Conservation (phyloP, 1,140 invertebrate species). For the Zaprionus ghesquierei region DNA sequence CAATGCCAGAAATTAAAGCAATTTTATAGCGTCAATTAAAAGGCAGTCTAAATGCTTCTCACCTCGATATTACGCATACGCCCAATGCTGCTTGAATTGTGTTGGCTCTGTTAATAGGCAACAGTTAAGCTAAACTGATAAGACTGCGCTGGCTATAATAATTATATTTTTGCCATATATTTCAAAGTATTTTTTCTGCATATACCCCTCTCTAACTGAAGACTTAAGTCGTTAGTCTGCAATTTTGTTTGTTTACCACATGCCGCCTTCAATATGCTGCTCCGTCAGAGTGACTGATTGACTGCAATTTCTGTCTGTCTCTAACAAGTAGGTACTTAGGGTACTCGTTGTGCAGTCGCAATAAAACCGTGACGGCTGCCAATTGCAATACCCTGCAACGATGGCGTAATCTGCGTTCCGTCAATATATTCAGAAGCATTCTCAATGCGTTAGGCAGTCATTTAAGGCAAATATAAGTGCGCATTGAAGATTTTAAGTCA, state of each 20-base stretch:
- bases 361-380: neutral
- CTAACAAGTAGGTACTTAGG: neutral
- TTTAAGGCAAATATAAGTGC: neutral
- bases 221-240: neutral
- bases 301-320: neutral
- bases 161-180: neutral
- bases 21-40: neutral
- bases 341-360: neutral
- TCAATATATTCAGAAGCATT: slow-evolving; percentile 48
- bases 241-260: neutral
- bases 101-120: neutral
- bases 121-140: neutral
- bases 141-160: neutral
- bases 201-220: neutral
- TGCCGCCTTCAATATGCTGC: neutral
- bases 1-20: neutral
- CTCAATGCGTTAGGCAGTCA: slow-evolving; percentile 21
- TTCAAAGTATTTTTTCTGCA: no score
- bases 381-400: neutral
- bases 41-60: neutral
- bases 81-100: neutral
- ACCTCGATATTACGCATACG: neutral
- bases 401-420: neutral
- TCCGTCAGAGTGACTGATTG: neutral
- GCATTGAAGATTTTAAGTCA: neutral